A percentile compares a stretch with the other conserved stretches of the same genome.
Conservation (phyloP, 1,140 invertebrate genomes). For the Achatina immaculata region DNA sequence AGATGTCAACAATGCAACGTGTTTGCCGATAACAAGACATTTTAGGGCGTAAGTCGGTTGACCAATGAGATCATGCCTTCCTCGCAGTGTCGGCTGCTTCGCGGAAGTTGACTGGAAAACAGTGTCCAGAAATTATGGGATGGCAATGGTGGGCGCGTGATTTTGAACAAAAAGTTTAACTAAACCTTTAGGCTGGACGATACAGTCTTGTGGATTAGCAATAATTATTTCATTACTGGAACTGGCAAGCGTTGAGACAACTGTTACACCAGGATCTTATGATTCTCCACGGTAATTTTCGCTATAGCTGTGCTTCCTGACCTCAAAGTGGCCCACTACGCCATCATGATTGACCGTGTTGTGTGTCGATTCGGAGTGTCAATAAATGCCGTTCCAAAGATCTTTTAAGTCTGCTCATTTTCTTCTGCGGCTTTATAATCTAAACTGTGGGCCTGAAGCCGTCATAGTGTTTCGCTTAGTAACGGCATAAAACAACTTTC, state of each 20-base stretch:
- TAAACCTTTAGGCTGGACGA: conserved; percentile 17
- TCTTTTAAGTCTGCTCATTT: background rate
- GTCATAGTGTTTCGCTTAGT: too few relatives aligned
- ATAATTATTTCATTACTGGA: conserved; percentile 7
- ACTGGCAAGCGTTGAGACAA: conserved; percentile 1
- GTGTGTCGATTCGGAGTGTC: background rate
- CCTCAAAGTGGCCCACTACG: conserved; percentile 35
- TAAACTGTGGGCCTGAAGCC: background rate
- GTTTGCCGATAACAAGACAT: too few relatives aligned
- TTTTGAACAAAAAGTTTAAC: conserved; percentile 76
- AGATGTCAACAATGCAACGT: too few relatives aligned
- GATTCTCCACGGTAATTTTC: background rate
- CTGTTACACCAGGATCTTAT: background rate
- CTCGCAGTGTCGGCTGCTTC: conserved; percentile 8
- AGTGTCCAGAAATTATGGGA: conserved; percentile 72
- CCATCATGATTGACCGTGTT: conserved; percentile 21
- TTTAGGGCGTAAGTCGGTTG: too few relatives aligned
- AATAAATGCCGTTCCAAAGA: background rate
- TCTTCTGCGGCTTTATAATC: background rate
- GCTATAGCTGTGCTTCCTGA: conserved; percentile 1
- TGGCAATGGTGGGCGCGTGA: conserved; percentile 80
- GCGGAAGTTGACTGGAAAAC: conserved; percentile 31
- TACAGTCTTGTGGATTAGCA: background rate
- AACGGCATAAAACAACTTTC: too few relatives aligned
- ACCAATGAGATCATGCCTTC: background rate